These are phyloP conservation scores for Acleris literana DNA, from an alignment of 2,888 invertebrate species.

Conservation along the genomic window DNA sequence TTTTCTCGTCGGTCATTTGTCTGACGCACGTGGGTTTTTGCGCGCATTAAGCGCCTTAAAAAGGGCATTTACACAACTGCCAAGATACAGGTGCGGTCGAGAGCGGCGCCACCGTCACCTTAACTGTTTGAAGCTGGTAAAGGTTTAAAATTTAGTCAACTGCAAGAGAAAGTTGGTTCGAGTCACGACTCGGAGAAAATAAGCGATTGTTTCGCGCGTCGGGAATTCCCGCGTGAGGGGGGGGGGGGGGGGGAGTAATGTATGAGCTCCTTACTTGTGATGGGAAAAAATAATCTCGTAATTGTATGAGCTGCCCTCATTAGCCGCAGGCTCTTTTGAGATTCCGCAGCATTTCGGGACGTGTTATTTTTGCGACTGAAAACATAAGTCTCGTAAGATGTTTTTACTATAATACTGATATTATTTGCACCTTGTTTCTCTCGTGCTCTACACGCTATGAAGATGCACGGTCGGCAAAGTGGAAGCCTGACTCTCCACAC, in stretches of 20 bases:
- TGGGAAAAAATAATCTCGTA: slow-evolving; percentile 31
- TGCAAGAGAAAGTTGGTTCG: slow-evolving; percentile 17
- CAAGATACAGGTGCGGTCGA: neutral
- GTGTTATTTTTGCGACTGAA: neutral
- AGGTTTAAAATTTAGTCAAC: slow-evolving; percentile 6
- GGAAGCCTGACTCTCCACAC: too few species aligned
- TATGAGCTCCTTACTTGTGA: slow-evolving; percentile 34
- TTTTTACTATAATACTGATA: too few species aligned
- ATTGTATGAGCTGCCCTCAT: slow-evolving; percentile 33
- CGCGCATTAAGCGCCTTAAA: slow-evolving; percentile 67
- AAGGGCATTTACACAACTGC: slow-evolving; percentile 56
- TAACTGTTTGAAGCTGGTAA: neutral
- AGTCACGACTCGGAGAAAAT: slow-evolving; percentile 20
- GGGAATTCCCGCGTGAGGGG: slow-evolving; percentile 15
- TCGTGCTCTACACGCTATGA: too few species aligned
- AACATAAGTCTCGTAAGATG: neutral
- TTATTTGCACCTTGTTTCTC: too few species aligned
- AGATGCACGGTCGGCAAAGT: too few species aligned
- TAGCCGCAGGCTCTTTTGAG: slow-evolving; percentile 5
- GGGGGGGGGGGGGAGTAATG: slow-evolving; percentile 14
- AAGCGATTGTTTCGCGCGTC: slow-evolving; percentile 28
- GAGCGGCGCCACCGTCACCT: slow-evolving; percentile 17
- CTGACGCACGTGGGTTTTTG: slow-evolving; percentile 68
- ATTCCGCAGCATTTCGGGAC: neutral
- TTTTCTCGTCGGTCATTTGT: slow-evolving; percentile 69